Percentiles rank a stretch among this genome's conserved stretches.
Evolutionary conservation across 2,888 invertebrate genomes (phyloP).

Genomic region (Dromius quadrimaculatus): DNA sequence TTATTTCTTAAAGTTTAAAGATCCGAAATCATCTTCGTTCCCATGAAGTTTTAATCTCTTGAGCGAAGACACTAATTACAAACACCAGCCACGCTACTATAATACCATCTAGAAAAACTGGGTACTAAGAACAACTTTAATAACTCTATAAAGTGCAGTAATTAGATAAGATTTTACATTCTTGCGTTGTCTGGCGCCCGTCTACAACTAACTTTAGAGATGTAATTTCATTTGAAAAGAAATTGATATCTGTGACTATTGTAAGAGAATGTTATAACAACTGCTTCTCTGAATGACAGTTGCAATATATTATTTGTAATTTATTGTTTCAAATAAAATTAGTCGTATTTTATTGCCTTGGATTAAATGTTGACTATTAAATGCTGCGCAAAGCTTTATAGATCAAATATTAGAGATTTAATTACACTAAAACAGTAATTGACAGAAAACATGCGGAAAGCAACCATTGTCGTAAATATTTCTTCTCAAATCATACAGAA

Average conservation of each 20-base stretch:
- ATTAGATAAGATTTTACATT: constrained; percentile 28
- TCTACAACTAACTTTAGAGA: background rate
- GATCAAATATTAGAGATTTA: no score
- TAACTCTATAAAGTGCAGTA: constrained; percentile 19
- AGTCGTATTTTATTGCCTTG: no score
- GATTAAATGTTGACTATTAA: no score
- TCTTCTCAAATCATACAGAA: no score
- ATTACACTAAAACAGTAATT: no score
- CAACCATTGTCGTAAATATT: no score
- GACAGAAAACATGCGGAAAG: no score
- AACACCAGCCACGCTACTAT: background rate
- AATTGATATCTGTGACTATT: constrained; percentile 1
- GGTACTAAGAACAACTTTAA: constrained; percentile 7
- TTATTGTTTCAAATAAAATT: no score
- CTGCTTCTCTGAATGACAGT: no score
- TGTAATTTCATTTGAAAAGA: background rate
- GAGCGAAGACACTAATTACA: constrained; percentile 12
- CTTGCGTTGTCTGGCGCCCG: constrained; percentile 10
- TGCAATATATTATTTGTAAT: no score
- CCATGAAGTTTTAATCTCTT: constrained; percentile 21
- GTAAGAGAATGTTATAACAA: no score
- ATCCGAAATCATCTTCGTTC: constrained; percentile 12
- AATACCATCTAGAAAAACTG: constrained; percentile 13
- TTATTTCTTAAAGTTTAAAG: constrained; percentile 13
- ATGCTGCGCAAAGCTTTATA: no score